These are phyloP conservation scores for Acrobeloides nanus DNA, from an alignment of 2,888 invertebrate genomes.

Conservation along the genomic window DNA sequence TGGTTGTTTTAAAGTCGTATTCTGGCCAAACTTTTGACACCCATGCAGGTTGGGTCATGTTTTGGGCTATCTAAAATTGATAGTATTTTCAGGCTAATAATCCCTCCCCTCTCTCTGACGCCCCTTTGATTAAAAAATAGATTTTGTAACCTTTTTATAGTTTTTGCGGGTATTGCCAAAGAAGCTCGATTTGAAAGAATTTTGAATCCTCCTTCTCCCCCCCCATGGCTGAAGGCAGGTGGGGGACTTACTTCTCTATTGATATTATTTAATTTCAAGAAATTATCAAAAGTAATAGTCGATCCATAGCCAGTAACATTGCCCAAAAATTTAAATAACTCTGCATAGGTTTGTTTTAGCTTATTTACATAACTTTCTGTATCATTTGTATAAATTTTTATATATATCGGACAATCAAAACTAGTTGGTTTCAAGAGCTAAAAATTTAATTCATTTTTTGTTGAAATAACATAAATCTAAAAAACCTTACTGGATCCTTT, in stretches of 20 bases:
- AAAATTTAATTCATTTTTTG: not conserved
- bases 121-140: not conserved
- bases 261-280: conserved; percentile 26
- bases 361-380: conserved; percentile 3
- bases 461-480: conserved; percentile 2
- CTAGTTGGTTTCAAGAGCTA: conserved; percentile 24
- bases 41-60: conserved; percentile 35
- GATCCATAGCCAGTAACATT: conserved; percentile 21
- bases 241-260: conserved; percentile 24
- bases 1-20: conserved; percentile 25
- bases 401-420: conserved; percentile 19
- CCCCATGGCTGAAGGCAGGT: not conserved
- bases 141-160: too few species aligned
- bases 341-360: conserved; percentile 23
- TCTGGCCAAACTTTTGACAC: conserved; percentile 30
- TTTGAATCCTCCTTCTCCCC: too few species aligned
- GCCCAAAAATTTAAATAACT: conserved; percentile 27
- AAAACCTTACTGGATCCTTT: conserved; percentile 32
- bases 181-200: too few species aligned
- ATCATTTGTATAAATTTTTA: conserved; percentile 3
- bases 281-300: conserved; percentile 14
- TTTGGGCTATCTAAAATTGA: conserved; percentile 17
- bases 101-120: not conserved
- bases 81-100: too few species aligned
- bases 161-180: too few species aligned